Evolutionary conservation across 2,888 invertebrate species (phyloP), one percentile per base, ranked within the genome.

Genomic region (Sarcophaga subvicina): DNA sequence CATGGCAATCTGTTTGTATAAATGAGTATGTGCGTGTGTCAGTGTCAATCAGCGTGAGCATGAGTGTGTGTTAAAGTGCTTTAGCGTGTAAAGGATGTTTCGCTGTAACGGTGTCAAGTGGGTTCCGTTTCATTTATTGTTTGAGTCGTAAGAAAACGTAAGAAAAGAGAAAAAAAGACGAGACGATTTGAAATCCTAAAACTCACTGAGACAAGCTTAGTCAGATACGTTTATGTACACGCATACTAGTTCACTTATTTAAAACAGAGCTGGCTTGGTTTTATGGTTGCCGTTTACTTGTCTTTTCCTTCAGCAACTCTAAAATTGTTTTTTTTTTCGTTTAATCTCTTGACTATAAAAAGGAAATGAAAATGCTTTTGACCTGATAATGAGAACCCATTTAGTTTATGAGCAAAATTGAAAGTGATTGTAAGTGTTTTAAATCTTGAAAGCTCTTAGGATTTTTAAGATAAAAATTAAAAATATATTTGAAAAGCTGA

Each of bases 121-220:
- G 79, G 71, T 83, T 86, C 71, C 83, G 67, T 80, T 86, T 83
- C 83, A 83, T 77, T 83, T 80, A 77, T 69, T 83, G 66, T 77
- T 27, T 67, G 45, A n/a, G 11, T 8, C 5, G 45, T 27, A 49
- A 64, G 63, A 27, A 54, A 72, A 45, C 3, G 37, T 37, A 37
- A 54, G 54, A 17, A 54, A 17, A 54, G 1, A 17, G 54, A 0
- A 54, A 12, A 17, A 17, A 54, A 17, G 11, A 14, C 14, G 3
- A 4, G 11, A 14, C 2, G 8, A 49, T 14, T 4, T 49, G 49
- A 12, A 49, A 49, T 14, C 1, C 11, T 14, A 49, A 49, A 11
- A 14, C 14, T 14, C 3, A 14, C 4, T 4, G 6, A 37, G 8
- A 66, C n/a, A 73, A 69, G 49, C 6, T 37, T 37, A 37, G n/a